These are phyloP conservation scores for Leucophenga varia DNA, from an alignment of 1,140 invertebrate genomes.

Conservation along the genomic window DNA sequence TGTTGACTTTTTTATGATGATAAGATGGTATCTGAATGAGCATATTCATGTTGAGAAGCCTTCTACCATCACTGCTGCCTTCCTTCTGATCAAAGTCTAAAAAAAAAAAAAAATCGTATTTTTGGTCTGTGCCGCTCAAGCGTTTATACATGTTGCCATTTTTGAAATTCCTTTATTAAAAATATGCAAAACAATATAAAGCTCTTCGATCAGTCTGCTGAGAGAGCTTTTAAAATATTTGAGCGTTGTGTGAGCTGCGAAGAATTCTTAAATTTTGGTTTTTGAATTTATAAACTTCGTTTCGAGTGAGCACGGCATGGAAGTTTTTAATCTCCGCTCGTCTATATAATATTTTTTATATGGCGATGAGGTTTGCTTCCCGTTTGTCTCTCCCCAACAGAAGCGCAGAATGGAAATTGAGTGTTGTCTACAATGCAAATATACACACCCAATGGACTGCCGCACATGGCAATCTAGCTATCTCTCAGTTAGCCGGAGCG, in stretches of 20 bases:
- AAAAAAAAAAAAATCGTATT: background rate
- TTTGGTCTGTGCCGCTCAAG: background rate
- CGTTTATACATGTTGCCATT: too few relatives aligned
- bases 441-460: constrained; percentile 20
- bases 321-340: constrained; percentile 65
- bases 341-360: too few relatives aligned
- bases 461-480: too few relatives aligned
- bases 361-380: constrained; percentile 50
- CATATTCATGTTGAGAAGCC: constrained; percentile 36
- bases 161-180: too few relatives aligned
- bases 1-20: constrained; percentile 43
- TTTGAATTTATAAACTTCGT: too few relatives aligned
- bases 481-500: too few relatives aligned
- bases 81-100: constrained; percentile 49
- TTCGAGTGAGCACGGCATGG: constrained; percentile 41
- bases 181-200: constrained; percentile 47
- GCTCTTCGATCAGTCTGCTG: constrained; percentile 67
- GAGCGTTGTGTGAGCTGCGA: constrained; percentile 55
- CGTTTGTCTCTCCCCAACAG: constrained; percentile 23
- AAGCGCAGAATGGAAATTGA: constrained; percentile 19
- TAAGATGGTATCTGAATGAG: constrained; percentile 54
- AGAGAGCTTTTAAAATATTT: constrained; percentile 61
- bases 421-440: constrained; percentile 7
- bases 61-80: constrained; percentile 55
- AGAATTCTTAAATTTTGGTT: too few relatives aligned